phyloP scores from a whole-genome alignment of 1,140 invertebrate species.

The Procambarus virginalis region DNA sequence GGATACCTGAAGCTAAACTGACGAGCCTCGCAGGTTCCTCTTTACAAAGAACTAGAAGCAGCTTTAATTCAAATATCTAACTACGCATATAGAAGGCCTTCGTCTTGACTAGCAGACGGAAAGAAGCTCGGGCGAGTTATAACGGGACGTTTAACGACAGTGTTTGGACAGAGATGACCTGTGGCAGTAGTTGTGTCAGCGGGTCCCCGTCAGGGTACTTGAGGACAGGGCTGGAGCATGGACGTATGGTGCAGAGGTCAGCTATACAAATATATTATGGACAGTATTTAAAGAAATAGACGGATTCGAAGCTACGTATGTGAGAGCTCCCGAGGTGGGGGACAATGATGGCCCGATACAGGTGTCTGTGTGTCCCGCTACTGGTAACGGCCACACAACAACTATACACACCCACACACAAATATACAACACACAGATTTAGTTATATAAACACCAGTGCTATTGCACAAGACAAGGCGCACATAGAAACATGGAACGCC shows the following conservation, averaged over 20 bases:
- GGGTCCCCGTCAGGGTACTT: not conserved
- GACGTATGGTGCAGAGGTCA: conserved; percentile 44
- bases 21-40: not conserved
- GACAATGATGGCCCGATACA: not conserved
- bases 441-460: not conserved
- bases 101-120: conserved; percentile 41
- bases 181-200: conserved; percentile 31
- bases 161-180: conserved; percentile 45
- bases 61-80: not conserved
- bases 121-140: conserved; percentile 51
- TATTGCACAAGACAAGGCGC: not conserved
- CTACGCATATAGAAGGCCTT: conserved; percentile 36
- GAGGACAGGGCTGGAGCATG: conserved; percentile 33
- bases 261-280: conserved; percentile 41
- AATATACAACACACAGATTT: not conserved
- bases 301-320: conserved; percentile 32
- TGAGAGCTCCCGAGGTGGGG: not conserved
- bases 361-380: not conserved
- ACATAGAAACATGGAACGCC: not conserved
- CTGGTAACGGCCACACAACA: not conserved
- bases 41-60: not conserved
- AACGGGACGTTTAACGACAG: conserved; percentile 35
- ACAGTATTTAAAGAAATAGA: conserved; percentile 39
- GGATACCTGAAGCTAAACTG: not conserved
- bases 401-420: not conserved